phyloP scores from a whole-genome alignment of 2,113 vertebrate species.

The Silurus glanis region DNA sequence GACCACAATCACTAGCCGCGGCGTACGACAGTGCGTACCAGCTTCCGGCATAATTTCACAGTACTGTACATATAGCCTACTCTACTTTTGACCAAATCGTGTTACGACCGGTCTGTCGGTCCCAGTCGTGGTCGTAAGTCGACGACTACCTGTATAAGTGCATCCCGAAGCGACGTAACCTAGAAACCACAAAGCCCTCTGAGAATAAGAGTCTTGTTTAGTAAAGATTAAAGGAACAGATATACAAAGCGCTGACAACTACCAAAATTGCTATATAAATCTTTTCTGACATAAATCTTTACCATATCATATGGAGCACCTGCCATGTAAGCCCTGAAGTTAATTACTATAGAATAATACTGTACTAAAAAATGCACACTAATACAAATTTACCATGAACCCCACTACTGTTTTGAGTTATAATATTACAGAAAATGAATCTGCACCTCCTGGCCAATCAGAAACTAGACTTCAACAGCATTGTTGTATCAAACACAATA shows the following conservation, averaged over 20 bases:
- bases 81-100: too few relatives aligned
- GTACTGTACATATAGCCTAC: too few relatives aligned
- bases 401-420: background rate
- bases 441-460: background rate
- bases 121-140: too few relatives aligned
- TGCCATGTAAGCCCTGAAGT: background rate
- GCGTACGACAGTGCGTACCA: too few relatives aligned
- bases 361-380: background rate
- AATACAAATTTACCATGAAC: background rate
- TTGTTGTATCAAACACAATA: background rate
- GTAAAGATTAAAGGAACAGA: background rate
- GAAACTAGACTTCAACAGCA: background rate
- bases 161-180: too few relatives aligned
- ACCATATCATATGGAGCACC: background rate
- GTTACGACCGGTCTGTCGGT: too few relatives aligned
- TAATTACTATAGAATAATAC: background rate
- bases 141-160: too few relatives aligned
- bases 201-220: background rate
- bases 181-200: background rate
- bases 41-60: too few relatives aligned
- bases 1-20: too few relatives aligned
- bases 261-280: background rate
- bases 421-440: background rate
- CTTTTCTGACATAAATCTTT: background rate
- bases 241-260: background rate